Conservation (phyloP, 1,140 invertebrate genomes). For the Saccostrea echinata region DNA sequence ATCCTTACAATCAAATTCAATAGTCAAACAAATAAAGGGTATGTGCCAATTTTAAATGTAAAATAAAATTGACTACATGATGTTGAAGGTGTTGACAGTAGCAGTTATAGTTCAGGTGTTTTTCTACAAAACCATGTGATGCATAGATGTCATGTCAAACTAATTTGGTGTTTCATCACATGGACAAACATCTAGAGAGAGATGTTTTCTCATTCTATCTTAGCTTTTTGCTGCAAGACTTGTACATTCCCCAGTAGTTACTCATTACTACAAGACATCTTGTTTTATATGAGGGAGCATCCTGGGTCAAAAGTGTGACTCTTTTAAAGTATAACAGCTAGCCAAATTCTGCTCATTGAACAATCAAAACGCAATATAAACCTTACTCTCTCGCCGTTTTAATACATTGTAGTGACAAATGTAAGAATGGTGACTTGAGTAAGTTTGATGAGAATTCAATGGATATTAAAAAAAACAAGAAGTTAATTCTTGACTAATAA, state of each 20-base stretch:
- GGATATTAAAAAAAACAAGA: neutral
- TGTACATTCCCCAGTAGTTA: conserved; percentile 6
- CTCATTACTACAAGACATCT: neutral
- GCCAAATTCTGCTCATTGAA: neutral
- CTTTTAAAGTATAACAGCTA: neutral
- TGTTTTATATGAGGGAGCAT: neutral
- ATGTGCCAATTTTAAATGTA: neutral
- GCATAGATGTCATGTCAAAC: conserved; percentile 2
- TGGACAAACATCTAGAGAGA: neutral
- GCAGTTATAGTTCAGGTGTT: neutral
- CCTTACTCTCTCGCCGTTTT: neutral
- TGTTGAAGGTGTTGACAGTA: neutral
- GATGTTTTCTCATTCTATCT: neutral
- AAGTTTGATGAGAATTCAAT: neutral
- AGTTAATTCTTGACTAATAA: neutral
- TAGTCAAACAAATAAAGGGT: neutral
- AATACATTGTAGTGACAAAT: neutral
- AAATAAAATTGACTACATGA: neutral
- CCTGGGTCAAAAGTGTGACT: neutral
- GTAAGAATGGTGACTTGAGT: neutral
- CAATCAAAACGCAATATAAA: neutral
- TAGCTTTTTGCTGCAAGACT: neutral
- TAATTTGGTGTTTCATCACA: neutral
- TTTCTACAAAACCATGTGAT: neutral
- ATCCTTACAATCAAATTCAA: neutral